Evolutionary conservation across 2,888 invertebrate species (phyloP).

Genomic region (Margaritifera margaritifera): DNA sequence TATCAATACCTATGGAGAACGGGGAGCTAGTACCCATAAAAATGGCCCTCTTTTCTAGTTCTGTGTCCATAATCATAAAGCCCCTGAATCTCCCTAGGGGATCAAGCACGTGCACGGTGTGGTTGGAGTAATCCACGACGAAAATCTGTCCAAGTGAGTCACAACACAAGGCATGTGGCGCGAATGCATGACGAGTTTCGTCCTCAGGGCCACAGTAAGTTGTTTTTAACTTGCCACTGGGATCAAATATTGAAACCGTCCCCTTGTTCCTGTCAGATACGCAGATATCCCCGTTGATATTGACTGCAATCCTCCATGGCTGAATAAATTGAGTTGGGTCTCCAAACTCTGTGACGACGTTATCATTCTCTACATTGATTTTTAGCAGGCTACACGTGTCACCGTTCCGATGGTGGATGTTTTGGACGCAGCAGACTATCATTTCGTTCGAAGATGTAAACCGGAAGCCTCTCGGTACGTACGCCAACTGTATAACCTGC

Average conservation of each 20-base stretch:
- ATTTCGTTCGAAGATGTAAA: slow-evolving; percentile 22
- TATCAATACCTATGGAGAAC: slow-evolving; percentile 35
- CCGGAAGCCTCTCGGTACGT: slow-evolving; percentile 30
- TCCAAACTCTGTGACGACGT: neutral
- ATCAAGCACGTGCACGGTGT: slow-evolving; percentile 39
- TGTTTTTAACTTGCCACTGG: slow-evolving; percentile 27
- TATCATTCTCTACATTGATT: slow-evolving; percentile 10
- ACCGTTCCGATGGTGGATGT: slow-evolving; percentile 34
- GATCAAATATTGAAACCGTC: slow-evolving; percentile 41
- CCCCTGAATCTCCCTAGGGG: slow-evolving; percentile 37
- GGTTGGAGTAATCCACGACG: slow-evolving; percentile 48
- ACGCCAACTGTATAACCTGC: slow-evolving; percentile 29
- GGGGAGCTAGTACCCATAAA: slow-evolving; percentile 43
- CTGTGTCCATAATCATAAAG: slow-evolving; percentile 40
- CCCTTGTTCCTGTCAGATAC: slow-evolving; percentile 45
- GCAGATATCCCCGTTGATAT: slow-evolving; percentile 50
- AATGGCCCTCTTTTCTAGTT: slow-evolving; percentile 37
- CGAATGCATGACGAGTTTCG: slow-evolving; percentile 29
- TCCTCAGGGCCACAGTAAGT: slow-evolving; percentile 30
- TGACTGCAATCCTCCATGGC: slow-evolving; percentile 46
- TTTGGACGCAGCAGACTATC: slow-evolving; percentile 32
- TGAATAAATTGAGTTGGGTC: slow-evolving; percentile 20
- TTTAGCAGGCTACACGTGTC: slow-evolving; percentile 20
- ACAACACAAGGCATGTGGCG: slow-evolving; percentile 47
- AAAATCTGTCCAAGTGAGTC: slow-evolving; percentile 50